Percentiles rank a stretch among this genome's conserved stretches.
Conservation (phyloP, 2,113 vertebrate species). For the Melierax canorus region DNA sequence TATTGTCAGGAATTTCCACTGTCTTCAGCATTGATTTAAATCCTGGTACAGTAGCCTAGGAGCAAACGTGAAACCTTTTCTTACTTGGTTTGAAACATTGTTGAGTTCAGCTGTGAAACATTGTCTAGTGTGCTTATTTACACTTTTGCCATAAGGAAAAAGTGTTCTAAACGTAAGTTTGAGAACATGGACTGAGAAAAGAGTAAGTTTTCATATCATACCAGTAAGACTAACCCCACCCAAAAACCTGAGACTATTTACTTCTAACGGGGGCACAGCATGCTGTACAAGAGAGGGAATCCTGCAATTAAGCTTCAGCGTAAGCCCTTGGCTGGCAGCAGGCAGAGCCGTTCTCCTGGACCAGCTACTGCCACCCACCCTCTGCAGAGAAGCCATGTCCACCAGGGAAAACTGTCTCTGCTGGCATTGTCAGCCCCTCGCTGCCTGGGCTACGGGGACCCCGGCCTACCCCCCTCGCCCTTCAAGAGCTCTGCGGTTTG, state of each 20-base stretch:
- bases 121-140: not conserved
- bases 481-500: not conserved
- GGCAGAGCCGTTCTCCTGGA: not conserved
- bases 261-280: fast-evolving
- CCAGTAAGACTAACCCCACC: not conserved
- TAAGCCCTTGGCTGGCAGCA: not conserved
- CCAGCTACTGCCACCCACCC: not conserved
- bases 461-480: not conserved
- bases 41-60: slow-evolving; percentile 72
- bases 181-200: not conserved
- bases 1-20: slow-evolving; percentile 56
- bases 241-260: not conserved
- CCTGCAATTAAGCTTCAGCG: fast-evolving
- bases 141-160: fast-evolving
- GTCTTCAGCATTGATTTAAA: slow-evolving; percentile 47
- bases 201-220: fast-evolving
- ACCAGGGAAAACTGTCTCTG: not conserved
- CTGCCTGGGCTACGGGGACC: fast-evolving
- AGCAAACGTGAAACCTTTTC: slow-evolving; percentile 22
- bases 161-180: not conserved
- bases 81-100: not conserved
- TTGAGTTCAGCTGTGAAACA: not conserved
- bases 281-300: not conserved
- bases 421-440: fast-evolving
- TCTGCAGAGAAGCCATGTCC: fast-evolving